Percentiles rank a stretch among this genome's conserved stretches.
These are phyloP conservation scores for Drosophila melanica DNA, from an alignment of 1,140 invertebrate species.

Conservation along the genomic window DNA sequence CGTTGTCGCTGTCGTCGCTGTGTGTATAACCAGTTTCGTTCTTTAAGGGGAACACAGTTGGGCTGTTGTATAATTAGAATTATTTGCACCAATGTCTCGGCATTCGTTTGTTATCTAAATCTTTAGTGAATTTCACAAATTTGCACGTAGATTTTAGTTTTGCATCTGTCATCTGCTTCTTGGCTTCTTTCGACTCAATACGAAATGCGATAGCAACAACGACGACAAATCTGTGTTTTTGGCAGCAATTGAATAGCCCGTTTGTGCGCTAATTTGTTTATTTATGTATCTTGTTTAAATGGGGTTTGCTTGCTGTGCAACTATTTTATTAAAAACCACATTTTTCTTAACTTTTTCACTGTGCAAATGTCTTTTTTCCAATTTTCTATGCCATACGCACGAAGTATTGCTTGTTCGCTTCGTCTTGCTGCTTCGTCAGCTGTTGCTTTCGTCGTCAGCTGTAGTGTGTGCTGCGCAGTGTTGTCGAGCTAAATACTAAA, in stretches of 20 bases:
- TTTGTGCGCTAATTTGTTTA: slow-evolving; percentile 34
- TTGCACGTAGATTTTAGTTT: slow-evolving; percentile 60
- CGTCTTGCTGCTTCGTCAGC: slow-evolving; percentile 53
- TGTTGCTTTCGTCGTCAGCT: slow-evolving; percentile 56
- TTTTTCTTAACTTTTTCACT: slow-evolving; percentile 64
- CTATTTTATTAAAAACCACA: slow-evolving; percentile 58
- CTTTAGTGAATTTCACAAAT: slow-evolving; percentile 59
- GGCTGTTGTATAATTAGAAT: slow-evolving; percentile 77
- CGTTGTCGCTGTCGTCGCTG: slow-evolving; percentile 52
- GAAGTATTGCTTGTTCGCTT: slow-evolving; percentile 48
- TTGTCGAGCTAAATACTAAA: slow-evolving; percentile 18
- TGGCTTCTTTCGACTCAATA: slow-evolving; percentile 50
- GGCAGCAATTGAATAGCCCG: slow-evolving; percentile 25
- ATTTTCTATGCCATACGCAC: slow-evolving; percentile 54
- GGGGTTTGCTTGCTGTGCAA: slow-evolving; percentile 13
- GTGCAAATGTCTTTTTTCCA: slow-evolving; percentile 46
- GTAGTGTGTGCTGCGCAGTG: slow-evolving; percentile 33
- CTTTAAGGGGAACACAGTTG: slow-evolving; percentile 61
- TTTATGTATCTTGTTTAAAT: slow-evolving; percentile 15
- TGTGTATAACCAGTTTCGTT: slow-evolving; percentile 81
- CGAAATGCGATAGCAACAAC: slow-evolving; percentile 65
- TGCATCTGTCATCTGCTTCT: slow-evolving; percentile 59
- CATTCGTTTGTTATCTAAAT: slow-evolving; percentile 50
- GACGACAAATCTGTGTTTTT: slow-evolving; percentile 35
- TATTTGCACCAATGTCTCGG: slow-evolving; percentile 44